These are phyloP conservation scores for Spea hammondii DNA, from an alignment of 2,797 vertebrate genomes.

Conservation along the genomic window DNA sequence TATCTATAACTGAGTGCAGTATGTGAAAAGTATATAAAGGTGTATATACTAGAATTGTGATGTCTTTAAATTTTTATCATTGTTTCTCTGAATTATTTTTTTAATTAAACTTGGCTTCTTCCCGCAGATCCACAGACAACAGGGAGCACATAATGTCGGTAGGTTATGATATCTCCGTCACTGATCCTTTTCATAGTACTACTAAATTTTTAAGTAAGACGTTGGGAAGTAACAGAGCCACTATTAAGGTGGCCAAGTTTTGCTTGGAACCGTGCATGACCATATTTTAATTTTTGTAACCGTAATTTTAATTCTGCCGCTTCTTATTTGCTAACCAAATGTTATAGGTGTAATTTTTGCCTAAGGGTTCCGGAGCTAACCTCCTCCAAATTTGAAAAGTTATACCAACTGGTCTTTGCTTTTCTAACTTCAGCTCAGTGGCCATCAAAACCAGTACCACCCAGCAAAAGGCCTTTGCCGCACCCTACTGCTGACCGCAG, in stretches of 20 bases:
- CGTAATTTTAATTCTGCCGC: too few species aligned
- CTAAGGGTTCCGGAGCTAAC: too few species aligned
- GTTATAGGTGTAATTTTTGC: too few species aligned
- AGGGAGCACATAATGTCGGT: neutral
- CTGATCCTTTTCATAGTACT: neutral
- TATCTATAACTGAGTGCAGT: too few species aligned
- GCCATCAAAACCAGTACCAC: neutral
- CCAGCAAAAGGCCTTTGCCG: neutral
- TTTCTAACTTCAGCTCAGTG: slow-evolving; percentile 7
- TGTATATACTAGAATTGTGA: too few species aligned
- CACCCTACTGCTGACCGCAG: slow-evolving; percentile 27
- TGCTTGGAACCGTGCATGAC: neutral
- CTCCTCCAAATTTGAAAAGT: too few species aligned
- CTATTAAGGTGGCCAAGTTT: neutral
- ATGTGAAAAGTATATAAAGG: too few species aligned
- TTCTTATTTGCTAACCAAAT: too few species aligned
- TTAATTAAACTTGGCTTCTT: neutral
- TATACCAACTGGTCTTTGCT: too few species aligned
- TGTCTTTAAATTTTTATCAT: too few species aligned
- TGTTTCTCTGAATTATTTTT: neutral
- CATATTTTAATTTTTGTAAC: too few species aligned
- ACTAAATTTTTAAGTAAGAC: neutral
- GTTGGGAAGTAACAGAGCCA: neutral
- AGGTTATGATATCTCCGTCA: neutral
- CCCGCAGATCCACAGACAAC: slow-evolving; percentile 2